Conservation (phyloP, 64 coral and sea anemone species). For the Stichodactyla helianthus region DNA sequence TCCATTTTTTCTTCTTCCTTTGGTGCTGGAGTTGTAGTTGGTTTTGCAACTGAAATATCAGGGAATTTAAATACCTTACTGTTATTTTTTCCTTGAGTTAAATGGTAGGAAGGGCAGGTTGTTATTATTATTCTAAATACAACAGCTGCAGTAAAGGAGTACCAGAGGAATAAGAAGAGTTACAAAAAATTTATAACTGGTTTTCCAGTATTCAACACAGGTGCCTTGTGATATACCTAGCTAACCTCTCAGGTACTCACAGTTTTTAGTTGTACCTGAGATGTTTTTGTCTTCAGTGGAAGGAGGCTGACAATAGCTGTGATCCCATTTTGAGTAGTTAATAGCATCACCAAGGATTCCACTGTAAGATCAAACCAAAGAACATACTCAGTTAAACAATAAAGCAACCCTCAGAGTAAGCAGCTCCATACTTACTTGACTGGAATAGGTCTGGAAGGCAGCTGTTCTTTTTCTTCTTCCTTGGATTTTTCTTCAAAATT, state of each 20-base stretch:
- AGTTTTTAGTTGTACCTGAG: not conserved
- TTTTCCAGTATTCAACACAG: too few relatives aligned
- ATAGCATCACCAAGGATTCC: not conserved
- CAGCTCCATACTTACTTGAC: conserved; percentile 33
- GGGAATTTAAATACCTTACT: not conserved
- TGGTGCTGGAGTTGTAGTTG: not conserved
- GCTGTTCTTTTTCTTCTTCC: conserved; percentile 14
- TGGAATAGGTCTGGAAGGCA: not conserved
- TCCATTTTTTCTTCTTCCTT: conserved; percentile 11
- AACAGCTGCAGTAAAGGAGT: too few relatives aligned
- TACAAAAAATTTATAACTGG: too few relatives aligned
- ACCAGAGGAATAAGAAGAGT: too few relatives aligned
- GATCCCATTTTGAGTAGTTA: not conserved
- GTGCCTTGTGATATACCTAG: too few relatives aligned
- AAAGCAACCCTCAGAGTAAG: too few relatives aligned
- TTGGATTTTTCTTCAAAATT: not conserved
- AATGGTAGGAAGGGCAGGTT: not conserved
- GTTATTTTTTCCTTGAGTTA: not conserved
- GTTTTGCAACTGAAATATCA: not conserved
- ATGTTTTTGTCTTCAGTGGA: not conserved
- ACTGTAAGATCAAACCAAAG: not conserved
- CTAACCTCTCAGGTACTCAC: too few relatives aligned
- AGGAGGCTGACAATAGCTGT: not conserved
- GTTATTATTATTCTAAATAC: too few relatives aligned
- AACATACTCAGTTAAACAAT: not conserved